phyloP scores from a whole-genome alignment of 1,140 invertebrate species.

The Cyrtorhinus lividipennis region DNA sequence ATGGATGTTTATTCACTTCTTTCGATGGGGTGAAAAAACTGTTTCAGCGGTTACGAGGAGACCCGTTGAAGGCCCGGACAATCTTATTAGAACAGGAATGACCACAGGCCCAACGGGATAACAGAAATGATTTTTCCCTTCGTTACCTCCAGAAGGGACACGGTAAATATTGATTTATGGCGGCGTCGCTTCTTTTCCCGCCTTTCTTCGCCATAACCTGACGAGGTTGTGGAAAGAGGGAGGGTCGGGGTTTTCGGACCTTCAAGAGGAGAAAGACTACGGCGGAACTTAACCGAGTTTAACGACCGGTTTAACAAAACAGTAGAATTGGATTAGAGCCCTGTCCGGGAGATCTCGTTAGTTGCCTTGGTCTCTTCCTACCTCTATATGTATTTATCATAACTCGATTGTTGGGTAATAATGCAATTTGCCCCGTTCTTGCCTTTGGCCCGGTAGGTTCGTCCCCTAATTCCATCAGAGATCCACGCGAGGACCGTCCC shows the following conservation, averaged over 20 bases:
- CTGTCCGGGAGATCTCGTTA: slow-evolving; percentile 10
- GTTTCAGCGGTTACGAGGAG: too few species aligned
- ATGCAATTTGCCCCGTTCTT: slow-evolving; percentile 3
- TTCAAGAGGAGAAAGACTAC: background rate
- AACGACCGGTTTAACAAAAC: slow-evolving; percentile 19
- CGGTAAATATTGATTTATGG: slow-evolving; percentile 13
- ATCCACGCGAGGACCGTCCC: background rate
- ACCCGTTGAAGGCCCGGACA: too few species aligned
- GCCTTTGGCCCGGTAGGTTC: background rate
- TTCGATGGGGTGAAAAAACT: too few species aligned
- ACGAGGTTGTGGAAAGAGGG: background rate
- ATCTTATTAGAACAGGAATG: slow-evolving; percentile 1
- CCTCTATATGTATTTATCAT: slow-evolving; percentile 15
- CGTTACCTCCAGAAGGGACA: background rate
- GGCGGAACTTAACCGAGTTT: slow-evolving; percentile 10
- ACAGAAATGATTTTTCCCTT: slow-evolving; percentile 11
- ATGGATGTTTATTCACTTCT: too few species aligned
- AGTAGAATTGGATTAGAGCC: slow-evolving; percentile 15
- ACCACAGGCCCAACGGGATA: background rate
- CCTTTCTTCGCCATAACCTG: background rate
- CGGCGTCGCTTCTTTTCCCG: background rate
- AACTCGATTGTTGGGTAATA: slow-evolving; percentile 16
- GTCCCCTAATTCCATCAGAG: slow-evolving; percentile 8
- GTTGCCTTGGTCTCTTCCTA: background rate
- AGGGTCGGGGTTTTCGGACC: too few species aligned